phyloP scores from a whole-genome alignment of 2,888 invertebrate genomes.

The Stenichneumon culpator region DNA sequence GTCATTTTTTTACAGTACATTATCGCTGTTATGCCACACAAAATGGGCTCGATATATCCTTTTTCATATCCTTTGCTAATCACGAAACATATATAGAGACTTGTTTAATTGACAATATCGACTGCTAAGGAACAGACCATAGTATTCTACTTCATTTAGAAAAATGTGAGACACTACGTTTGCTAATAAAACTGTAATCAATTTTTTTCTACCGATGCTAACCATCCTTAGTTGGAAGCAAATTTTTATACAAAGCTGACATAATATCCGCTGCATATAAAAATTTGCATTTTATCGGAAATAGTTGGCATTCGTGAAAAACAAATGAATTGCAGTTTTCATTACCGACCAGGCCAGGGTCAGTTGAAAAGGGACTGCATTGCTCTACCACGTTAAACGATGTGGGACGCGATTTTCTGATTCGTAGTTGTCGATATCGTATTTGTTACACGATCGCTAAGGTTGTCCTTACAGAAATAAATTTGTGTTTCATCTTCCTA shows the following conservation, averaged over 20 bases:
- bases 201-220: not conserved
- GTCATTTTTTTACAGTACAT: slow-evolving; percentile 82
- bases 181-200: too few relatives aligned
- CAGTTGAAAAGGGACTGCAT: too few relatives aligned
- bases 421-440: not conserved
- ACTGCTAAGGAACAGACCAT: not conserved
- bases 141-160: not conserved
- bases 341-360: too few relatives aligned
- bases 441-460: not conserved
- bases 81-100: slow-evolving; percentile 19
- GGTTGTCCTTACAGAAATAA: not conserved
- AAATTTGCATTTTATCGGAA: not conserved
- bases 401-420: not conserved
- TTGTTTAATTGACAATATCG: not conserved
- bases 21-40: slow-evolving; percentile 78
- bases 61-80: slow-evolving; percentile 82
- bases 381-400: not conserved
- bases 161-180: not conserved
- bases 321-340: not conserved
- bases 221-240: not conserved
- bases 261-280: not conserved
- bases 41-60: slow-evolving; percentile 83
- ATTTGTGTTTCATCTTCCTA: too few relatives aligned
- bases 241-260: not conserved
- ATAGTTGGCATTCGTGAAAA: not conserved